These are phyloP conservation scores for Drosophila nr. fundita DNA, from an alignment of 2,888 invertebrate species.

Conservation along the genomic window DNA sequence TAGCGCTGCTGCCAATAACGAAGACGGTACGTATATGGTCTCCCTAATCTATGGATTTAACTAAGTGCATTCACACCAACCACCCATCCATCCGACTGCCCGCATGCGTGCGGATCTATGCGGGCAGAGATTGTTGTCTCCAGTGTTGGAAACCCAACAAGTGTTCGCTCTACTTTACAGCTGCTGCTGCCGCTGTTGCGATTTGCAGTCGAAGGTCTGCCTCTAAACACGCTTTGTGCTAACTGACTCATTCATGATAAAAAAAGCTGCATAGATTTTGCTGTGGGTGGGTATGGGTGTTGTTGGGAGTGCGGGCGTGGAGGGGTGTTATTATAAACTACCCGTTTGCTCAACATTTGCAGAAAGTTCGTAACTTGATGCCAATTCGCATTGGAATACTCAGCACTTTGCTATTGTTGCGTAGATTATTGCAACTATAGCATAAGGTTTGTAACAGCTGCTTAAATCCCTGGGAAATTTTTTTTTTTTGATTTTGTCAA, in stretches of 20 bases:
- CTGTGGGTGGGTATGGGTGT: constrained; percentile 3
- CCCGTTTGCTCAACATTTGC: constrained; percentile 30
- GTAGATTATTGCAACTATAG: constrained; percentile 8
- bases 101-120: constrained; percentile 38
- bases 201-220: constrained; percentile 58
- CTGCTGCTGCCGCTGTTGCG: constrained; percentile 45
- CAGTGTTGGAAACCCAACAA: constrained; percentile 76
- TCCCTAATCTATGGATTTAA: constrained; percentile 16
- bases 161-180: constrained; percentile 68
- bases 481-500: background rate
- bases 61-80: constrained; percentile 56
- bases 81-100: constrained; percentile 8
- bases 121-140: constrained; percentile 50
- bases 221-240: constrained; percentile 26
- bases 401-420: constrained; percentile 24
- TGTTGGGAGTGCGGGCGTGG: background rate
- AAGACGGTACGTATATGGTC: constrained; percentile 66
- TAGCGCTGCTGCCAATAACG: constrained; percentile 54
- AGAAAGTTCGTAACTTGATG: constrained; percentile 54
- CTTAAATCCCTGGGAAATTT: background rate
- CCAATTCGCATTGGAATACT: constrained; percentile 40
- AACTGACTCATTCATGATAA: constrained; percentile 68
- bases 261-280: background rate
- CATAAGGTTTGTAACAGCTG: constrained; percentile 1
- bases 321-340: constrained; percentile 3